Evolutionary conservation across 2,113 vertebrate genomes (phyloP), one percentile per base, ranked within the genome.

Genomic region (Trematomus loennbergii): DNA sequence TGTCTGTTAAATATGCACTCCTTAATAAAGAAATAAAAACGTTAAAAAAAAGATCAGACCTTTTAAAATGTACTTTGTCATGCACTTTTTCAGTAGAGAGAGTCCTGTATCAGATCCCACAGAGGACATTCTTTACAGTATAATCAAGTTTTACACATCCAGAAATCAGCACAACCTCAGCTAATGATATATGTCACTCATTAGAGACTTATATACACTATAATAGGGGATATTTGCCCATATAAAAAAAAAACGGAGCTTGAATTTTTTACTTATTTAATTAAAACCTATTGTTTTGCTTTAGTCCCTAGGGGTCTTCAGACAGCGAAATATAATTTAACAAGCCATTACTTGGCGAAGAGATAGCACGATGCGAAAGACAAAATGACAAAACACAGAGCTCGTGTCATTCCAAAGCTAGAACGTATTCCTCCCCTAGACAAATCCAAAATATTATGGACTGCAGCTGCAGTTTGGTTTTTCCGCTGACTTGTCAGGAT

Each of bases 381-480:
- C 53, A 15, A 78, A 62, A 49, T 57, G 72, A 73, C 58, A 55
- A 61, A 79, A 73, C 75, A 70, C 79, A 77, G 79, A 75, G 54
- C 4, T 16, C n/a, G 54, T 53, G 48, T 75, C 71, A 87, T 92
- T 91, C 85, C 87, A 82, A 48, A 83, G 86, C 49, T 2, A 72
- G 70, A 80, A 84, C 62, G 66, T 81, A 68, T 63, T 82, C 43
- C 45, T 50, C 53, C 57, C 29, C 54, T 0, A 68, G 88, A 80
- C 79, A 76, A 18, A 72, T 77, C 55, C n/a, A 36, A 83, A 81
- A 74, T 78, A 83, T 90, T 88, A 88, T 79, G 68, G 73, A 67
- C 65, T 78, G 54, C 86, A 89, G 85, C 91, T 88, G 90, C 80
- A 73, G 52, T 80, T 80, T 40, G 48, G 40, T 20, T 72, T 86